Conservation (phyloP, 2,797 vertebrate genomes). For the Ambastaia sidthimunki region DNA sequence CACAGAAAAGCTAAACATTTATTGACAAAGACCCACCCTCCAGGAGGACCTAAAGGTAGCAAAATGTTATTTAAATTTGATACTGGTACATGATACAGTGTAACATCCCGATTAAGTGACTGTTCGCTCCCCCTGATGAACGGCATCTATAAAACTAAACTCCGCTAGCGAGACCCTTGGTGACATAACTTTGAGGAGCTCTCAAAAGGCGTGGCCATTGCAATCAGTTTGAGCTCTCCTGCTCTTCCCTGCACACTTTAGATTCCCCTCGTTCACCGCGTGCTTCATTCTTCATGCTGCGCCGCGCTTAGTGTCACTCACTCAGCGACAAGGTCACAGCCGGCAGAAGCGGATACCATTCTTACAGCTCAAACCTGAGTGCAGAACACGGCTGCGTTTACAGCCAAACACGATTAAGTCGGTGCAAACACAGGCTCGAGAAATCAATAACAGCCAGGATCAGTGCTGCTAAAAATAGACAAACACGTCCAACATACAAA, state of each 20-base stretch:
- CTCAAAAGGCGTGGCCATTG: conserved; percentile 16
- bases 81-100: not conserved
- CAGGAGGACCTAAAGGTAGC: not conserved
- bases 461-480: conserved; percentile 6
- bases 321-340: conserved; percentile 56
- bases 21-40: too few species aligned
- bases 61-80: not conserved
- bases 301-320: conserved; percentile 38
- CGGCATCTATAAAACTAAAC: not conserved
- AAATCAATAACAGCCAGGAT: conserved; percentile 14
- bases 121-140: not conserved
- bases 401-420: conserved; percentile 38
- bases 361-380: conserved; percentile 13
- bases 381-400: conserved; percentile 19
- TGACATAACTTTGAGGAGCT: not conserved
- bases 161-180: not conserved
- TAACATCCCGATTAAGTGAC: too few species aligned
- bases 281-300: conserved; percentile 55
- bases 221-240: conserved; percentile 23
- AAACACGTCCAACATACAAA: conserved; percentile 14
- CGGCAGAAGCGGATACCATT: conserved; percentile 28
- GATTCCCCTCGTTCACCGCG: conserved; percentile 52
- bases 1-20: too few species aligned
- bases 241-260: conserved; percentile 37
- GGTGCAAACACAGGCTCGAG: not conserved